These are phyloP conservation scores for Drosophila seclusa DNA, from an alignment of 2,888 invertebrate species.

Conservation along the genomic window DNA sequence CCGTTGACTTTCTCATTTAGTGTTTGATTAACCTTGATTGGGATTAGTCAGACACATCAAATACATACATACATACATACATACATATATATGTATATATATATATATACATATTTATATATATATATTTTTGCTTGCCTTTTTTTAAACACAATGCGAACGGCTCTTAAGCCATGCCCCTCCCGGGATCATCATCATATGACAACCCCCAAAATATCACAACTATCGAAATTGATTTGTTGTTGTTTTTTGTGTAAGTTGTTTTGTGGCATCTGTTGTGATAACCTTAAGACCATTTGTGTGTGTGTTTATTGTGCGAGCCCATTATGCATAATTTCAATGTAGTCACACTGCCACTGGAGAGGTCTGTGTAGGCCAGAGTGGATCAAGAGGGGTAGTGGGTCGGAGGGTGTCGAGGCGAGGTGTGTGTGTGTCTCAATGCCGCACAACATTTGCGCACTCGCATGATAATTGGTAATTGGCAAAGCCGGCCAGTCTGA, in stretches of 20 bases:
- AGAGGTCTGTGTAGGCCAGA: background rate
- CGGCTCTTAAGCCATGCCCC: constrained; percentile 1
- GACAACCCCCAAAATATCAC: constrained; percentile 13
- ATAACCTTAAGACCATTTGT: constrained; percentile 57
- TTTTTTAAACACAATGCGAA: background rate
- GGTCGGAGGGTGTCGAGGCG: constrained; percentile 6
- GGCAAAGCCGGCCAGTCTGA: constrained; percentile 28
- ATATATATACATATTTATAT: background rate
- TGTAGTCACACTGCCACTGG: constrained; percentile 24
- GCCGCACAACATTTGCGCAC: constrained; percentile 54
- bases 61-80: background rate
- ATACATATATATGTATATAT: too few relatives aligned
- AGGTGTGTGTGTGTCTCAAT: constrained; percentile 42
- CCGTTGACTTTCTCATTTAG: constrained; percentile 8
- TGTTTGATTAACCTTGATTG: constrained; percentile 12
- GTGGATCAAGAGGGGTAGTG: background rate
- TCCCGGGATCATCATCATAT: constrained; percentile 27
- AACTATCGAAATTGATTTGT: constrained; percentile 40
- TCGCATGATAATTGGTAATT: constrained; percentile 59
- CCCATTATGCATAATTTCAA: constrained; percentile 65
- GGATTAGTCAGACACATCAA: background rate
- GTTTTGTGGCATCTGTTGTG: constrained; percentile 41
- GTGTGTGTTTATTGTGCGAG: constrained; percentile 34
- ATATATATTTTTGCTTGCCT: background rate
- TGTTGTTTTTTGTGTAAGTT: constrained; percentile 15